Conservation (phyloP, 2,797 vertebrate genomes). For the Catharus ustulatus region DNA sequence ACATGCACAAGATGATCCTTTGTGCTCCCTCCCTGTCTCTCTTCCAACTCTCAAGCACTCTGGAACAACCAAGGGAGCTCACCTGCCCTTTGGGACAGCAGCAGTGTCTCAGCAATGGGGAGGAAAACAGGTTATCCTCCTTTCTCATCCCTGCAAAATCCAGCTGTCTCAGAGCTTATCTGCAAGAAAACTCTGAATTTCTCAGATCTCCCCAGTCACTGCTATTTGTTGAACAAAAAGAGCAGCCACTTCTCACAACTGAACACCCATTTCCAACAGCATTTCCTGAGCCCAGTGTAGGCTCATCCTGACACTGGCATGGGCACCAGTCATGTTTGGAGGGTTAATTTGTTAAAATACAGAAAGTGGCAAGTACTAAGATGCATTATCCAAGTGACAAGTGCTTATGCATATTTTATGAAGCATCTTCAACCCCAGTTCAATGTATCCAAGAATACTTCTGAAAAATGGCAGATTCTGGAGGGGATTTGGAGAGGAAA, state of each 20-base stretch:
- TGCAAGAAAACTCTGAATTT: background rate
- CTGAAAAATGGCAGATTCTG: constrained; percentile 57
- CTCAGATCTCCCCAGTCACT: background rate
- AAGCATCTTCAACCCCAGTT: constrained; percentile 53
- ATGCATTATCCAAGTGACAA: constrained; percentile 12
- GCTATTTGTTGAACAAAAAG: background rate
- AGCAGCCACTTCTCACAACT: background rate
- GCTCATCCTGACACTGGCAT: background rate
- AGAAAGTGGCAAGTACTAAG: background rate
- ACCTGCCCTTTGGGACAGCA: background rate
- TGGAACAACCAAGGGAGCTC: background rate
- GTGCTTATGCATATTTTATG: constrained; percentile 68
- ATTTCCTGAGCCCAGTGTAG: background rate
- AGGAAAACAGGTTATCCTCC: background rate
- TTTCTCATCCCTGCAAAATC: background rate
- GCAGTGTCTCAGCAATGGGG: background rate
- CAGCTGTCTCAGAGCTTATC: background rate
- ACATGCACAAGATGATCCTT: background rate
- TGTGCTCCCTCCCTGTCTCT: background rate
- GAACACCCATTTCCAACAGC: background rate
- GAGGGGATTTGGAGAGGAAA: constrained; percentile 67
- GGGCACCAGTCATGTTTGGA: background rate
- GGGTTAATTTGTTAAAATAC: constrained; percentile 22
- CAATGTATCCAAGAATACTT: constrained; percentile 66
- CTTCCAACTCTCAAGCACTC: background rate